Base-by-base conservation (phyloP, 2,888 invertebrate genomes). In the Nasonovia ribisnigri region DNA sequence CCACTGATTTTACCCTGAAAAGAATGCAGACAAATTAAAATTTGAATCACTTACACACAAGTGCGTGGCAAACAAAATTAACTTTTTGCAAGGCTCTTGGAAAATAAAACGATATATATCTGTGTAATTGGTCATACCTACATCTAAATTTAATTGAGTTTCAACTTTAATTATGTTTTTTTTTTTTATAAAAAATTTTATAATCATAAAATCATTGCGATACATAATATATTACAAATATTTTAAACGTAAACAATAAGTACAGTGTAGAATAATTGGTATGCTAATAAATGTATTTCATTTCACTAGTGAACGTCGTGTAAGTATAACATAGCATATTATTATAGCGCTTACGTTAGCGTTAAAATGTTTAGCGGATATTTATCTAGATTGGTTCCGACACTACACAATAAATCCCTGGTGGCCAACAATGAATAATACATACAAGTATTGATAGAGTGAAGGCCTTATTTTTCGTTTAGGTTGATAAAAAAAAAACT, bases 381-480 rank as follows among this genome's bases (percentile, higher is more conserved):
- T 91, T 48, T 91, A 51, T 91, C 91, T 42, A 54, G 51, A 84
- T 91, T 84, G 51, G 42, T 36, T 84, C 26, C 16, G 77, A 67
- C 48, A 48, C 51, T 6, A 8, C 36, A 77, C 42, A 13, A n/a
- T 26, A 84, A 51, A 84, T 84, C 84, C 91, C 51, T 13, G 16
- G 84, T 29, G 84, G 26, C 51, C 51, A 48, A 51, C 91, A 84
- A 91, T 91, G 91, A 84, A 91, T 54, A 91, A 91, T 91, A 91
- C 90, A 77, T 90, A 51, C 48, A 46, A 24, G 90, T 84, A 54
- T 91, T 42, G 54, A 84, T 54, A 20, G 77, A 51, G 43, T 46
- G 29, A 16, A 26, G 16, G 26, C 84, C 91, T 54, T 84, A 51
- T 91, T 77, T 90, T 91, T 54, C 29, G 84, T 91, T 48, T 84